Base-by-base conservation (phyloP, 2,888 invertebrate species). In the Choristoneura rosaceana region DNA sequence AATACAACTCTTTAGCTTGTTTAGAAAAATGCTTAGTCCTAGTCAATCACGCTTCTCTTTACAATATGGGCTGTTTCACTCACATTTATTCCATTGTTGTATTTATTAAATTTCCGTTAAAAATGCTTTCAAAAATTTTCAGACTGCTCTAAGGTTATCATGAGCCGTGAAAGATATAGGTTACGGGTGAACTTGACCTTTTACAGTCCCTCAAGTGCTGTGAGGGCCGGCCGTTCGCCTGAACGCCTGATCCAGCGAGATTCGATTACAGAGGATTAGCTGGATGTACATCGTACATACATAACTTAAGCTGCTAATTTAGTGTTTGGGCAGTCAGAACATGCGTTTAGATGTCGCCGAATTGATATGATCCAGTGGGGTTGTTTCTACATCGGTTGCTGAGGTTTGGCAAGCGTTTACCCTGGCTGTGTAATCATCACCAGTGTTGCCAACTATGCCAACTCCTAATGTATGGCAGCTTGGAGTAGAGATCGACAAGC, bases 1-100 rank as follows among this genome's bases (percentile, higher is more conserved):
- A 68, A 63, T 73, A 58, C 58, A 73, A 69, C 73, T 73, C 68
- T 71, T 71, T 71, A 67, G 67, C 71, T 63, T 34, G 47, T 71
- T 67, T 47, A 7, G 25, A 25, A 10, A n/a, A n/a, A n/a, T 47
- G 5, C 47, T 5, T 4, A 47, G n/a, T n/a, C n/a, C n/a, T 47
- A 0, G 25, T 25, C 25, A 25, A 25, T 25, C 25, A 25, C 25
- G 25, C 25, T 25, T 25, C 25, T 25, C 25, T 25, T 25, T 25
- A 25, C 25, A 25, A 25, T 25, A 25, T 25, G 25, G 25, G 25
- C 38, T 38, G 4, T 38, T 4, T 38, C 4, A 43, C 43, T 43
- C 12, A 12, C 43, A 15, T 50, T 7, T n/a, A 4, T 47, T n/a
- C 47, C n/a, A 47, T 47, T n/a, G 47, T 12, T 47, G n/a, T n/a